Percentiles rank a stretch among this genome's conserved stretches.
phyloP scores from a whole-genome alignment of 2,888 invertebrate genomes.

The Rhodophaea formosa region DNA sequence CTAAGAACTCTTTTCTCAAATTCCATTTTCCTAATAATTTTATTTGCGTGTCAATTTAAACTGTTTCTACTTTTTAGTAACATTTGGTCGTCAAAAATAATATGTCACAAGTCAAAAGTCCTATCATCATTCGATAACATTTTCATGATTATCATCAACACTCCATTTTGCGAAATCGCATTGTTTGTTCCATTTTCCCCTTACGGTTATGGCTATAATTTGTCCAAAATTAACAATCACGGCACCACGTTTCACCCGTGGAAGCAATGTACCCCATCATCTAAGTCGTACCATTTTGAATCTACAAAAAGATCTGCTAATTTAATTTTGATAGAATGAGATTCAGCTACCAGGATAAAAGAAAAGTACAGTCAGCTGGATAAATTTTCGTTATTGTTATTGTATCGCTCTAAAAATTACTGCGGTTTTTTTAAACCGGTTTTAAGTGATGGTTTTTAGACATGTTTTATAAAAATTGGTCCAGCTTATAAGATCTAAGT shows the following conservation, averaged over 20 bases:
- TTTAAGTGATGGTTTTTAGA: no score
- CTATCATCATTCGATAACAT: neutral
- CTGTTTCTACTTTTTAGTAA: no score
- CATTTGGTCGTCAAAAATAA: neutral
- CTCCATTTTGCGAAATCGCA: neutral
- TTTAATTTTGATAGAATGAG: slow-evolving; percentile 14
- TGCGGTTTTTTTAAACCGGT: no score
- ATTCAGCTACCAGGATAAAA: neutral
- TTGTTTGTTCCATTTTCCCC: neutral
- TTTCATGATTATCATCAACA: neutral
- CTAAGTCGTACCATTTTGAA: slow-evolving; percentile 11
- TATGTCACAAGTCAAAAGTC: neutral
- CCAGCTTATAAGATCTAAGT: no score
- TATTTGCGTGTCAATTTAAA: no score
- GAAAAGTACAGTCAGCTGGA: neutral
- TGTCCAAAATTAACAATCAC: neutral
- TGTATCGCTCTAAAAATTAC: no score
- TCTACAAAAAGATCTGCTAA: slow-evolving; percentile 3
- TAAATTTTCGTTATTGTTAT: neutral
- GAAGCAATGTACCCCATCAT: slow-evolving; percentile 1
- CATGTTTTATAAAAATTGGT: no score
- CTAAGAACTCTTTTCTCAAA: no score
- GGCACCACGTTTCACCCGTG: neutral
- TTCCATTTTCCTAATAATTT: no score
- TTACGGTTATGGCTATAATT: neutral